A percentile compares a stretch with the other conserved stretches of the same genome.
These are phyloP conservation scores for Mycalesis mineus DNA, from an alignment of 2,888 invertebrate species.

Conservation along the genomic window DNA sequence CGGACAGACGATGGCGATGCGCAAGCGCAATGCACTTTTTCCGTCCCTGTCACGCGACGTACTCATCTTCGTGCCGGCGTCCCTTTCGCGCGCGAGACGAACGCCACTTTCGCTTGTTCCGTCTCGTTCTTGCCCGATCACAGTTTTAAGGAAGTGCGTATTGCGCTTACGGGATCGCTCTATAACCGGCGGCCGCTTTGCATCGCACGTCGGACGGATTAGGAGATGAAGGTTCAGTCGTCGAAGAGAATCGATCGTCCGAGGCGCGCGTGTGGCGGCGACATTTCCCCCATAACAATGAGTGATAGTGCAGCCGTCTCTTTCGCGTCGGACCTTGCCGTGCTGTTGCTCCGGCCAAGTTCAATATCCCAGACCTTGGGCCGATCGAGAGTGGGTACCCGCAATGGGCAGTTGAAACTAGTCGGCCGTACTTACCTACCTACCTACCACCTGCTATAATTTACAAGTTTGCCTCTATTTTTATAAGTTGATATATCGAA, in stretches of 20 bases:
- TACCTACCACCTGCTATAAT: constrained; percentile 51
- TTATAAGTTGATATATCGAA: constrained; percentile 45
- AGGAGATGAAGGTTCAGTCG: constrained; percentile 54
- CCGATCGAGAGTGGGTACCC: constrained; percentile 63
- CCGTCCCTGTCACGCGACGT: constrained; percentile 40
- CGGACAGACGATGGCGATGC: constrained; percentile 64
- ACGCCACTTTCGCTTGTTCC: constrained; percentile 22
- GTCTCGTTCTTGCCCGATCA: constrained; percentile 37
- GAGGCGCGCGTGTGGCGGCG: constrained; percentile 65
- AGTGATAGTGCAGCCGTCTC: constrained; percentile 73
- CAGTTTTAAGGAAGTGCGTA: constrained; percentile 63
- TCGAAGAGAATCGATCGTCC: constrained; percentile 49
- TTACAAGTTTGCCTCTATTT: constrained; percentile 60
- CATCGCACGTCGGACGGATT: constrained; percentile 62
- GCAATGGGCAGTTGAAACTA: constrained; percentile 62
- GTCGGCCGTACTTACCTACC: constrained; percentile 53
- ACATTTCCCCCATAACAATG: constrained; percentile 73
- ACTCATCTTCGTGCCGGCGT: constrained; percentile 52
- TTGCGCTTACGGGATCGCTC: constrained; percentile 55
- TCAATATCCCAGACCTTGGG: constrained; percentile 77
- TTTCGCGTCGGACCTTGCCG: constrained; percentile 65
- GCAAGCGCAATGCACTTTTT: constrained; percentile 69
- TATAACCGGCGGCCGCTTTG: constrained; percentile 51
- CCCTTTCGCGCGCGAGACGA: constrained; percentile 37
- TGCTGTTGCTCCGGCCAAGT: constrained; percentile 71